Conservation (phyloP, 1,140 invertebrate genomes). For the Theocolax elegans region DNA sequence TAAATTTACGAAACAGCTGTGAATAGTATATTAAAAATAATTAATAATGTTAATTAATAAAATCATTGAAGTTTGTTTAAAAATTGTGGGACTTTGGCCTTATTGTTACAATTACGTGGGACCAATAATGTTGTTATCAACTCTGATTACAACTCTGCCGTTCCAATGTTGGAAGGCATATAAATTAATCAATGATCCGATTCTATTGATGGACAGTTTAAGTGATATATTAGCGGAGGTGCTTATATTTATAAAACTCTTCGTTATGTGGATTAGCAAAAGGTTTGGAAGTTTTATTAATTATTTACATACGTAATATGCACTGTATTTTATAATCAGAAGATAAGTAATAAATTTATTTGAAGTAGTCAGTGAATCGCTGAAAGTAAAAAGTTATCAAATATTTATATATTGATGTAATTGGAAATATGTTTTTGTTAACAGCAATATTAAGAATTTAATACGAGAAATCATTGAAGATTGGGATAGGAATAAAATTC, state of each 20-base stretch:
- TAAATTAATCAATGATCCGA: neutral
- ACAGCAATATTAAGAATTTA: neutral
- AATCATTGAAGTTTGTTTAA: neutral
- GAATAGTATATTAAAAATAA: too few species aligned
- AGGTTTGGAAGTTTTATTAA: neutral
- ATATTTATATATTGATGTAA: neutral
- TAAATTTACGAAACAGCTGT: too few species aligned
- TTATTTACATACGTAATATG: neutral
- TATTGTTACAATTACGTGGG: neutral
- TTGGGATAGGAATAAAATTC: conserved; percentile 2
- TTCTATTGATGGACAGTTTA: neutral
- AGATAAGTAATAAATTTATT: neutral
- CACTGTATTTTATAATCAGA: neutral
- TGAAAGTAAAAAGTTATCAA: neutral
- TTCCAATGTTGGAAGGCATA: conserved; percentile 11
- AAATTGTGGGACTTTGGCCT: neutral
- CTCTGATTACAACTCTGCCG: neutral
- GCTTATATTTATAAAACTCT: conserved; percentile 7
- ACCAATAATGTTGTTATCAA: neutral
- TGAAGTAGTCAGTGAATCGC: neutral
- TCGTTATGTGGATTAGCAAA: conserved; percentile 1
- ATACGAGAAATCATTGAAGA: conserved; percentile 1
- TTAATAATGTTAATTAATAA: conserved; percentile 2
- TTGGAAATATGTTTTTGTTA: neutral
- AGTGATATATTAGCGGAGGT: neutral